Evolutionary conservation across 2,113 vertebrate species (phyloP), one percentile per base, ranked within the genome.

Genomic region (Sisor rabdophorus): DNA sequence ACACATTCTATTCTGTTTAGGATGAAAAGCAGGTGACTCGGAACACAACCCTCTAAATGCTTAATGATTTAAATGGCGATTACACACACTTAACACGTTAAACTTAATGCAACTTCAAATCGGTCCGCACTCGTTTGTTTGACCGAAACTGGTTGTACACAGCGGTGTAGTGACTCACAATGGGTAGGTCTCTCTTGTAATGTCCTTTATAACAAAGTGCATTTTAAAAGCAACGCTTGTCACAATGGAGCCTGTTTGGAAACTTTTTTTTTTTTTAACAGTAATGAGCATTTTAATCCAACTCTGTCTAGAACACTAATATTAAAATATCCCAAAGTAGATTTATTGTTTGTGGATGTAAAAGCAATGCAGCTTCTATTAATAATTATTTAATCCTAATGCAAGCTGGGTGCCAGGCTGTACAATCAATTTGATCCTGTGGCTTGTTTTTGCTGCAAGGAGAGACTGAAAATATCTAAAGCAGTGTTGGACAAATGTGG

Each of bases 131-230:
- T 16, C 69, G 9, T 19, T 54, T 16, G 52, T 56, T 55, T 71
- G 30, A 71, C 30, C 32, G 70, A 72, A 72, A 72, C 70, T 58
- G 1, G 3, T 20, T 17, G 63, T 44, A 40, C 22, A 22, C 20
- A 58, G 53, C n/a, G 40, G 44, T 24, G 30, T 89, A 86, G 85
- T 89, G 86, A 82, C 73, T 81, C 32, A 44, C 26, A 16, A 19
- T 55, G 28, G 70, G 26, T n/a, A 44, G 53, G 53, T 58, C 36
- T 36, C 36, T 36, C 12, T 24, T 16, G 0, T 72, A 15, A 11
- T 15, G 0, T 22, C n/a, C 7, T 12, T 6, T 8, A 44, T 36
- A 8, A 11, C 2, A 28, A 59, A 20, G 17, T 11, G 17, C 28
- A 19, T 12, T 24, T 16, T 17, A 60, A 60, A 60, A 26, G 58